Conservation (phyloP, 2,888 invertebrate species). For the Bellardia pandia region DNA sequence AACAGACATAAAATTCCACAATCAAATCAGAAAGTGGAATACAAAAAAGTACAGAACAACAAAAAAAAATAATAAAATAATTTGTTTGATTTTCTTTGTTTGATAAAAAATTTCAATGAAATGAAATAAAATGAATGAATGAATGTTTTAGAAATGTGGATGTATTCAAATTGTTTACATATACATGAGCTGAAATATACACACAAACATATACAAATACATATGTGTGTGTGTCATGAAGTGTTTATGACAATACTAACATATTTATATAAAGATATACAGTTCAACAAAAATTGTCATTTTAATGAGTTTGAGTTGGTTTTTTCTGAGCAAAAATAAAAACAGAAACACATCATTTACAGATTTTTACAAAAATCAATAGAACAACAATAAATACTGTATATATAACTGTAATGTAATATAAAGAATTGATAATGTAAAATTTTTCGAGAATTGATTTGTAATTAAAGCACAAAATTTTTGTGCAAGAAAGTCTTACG, state of each 20-base stretch:
- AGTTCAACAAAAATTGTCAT: conserved; percentile 38
- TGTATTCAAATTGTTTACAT: conserved; percentile 15
- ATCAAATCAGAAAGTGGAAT: not conserved
- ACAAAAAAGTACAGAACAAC: no score
- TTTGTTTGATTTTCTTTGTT: conserved; percentile 19
- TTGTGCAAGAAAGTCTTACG: not conserved
- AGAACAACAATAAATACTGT: not conserved
- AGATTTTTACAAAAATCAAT: conserved; percentile 2
- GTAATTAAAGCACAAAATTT: conserved; percentile 3
- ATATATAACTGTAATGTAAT: no score
- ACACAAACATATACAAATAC: not conserved
- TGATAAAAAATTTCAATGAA: conserved; percentile 14
- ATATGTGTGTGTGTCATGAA: not conserved
- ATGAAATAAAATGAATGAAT: conserved; percentile 33
- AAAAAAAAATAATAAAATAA: conserved; percentile 2
- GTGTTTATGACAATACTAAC: conserved; percentile 53
- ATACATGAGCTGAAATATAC: not conserved
- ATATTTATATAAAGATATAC: not conserved
- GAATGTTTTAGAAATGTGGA: conserved; percentile 23
- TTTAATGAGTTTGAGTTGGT: conserved; percentile 52
- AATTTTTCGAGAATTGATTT: conserved; percentile 3
- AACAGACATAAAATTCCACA: not conserved
- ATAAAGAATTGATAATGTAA: not conserved
- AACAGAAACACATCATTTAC: not conserved
- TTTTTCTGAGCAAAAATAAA: conserved; percentile 15